Conservation (phyloP, 1,140 invertebrate genomes). For the Condylostylus longicornis region DNA sequence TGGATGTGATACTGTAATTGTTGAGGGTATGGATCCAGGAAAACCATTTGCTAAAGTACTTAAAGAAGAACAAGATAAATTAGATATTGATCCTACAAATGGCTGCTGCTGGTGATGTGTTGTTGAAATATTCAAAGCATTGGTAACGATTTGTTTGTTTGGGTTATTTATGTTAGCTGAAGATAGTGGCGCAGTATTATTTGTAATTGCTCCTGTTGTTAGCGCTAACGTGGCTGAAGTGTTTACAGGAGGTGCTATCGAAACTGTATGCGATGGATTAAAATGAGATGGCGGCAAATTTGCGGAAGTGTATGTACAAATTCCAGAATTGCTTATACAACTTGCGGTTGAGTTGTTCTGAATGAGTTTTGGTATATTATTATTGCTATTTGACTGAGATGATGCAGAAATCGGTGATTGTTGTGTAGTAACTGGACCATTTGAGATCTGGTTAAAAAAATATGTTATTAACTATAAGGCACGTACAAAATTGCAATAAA, state of each 20-base stretch:
- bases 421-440: slow-evolving; percentile 17
- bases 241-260: slow-evolving; percentile 3
- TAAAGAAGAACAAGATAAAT: slow-evolving; percentile 4
- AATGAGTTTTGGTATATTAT: slow-evolving; percentile 6
- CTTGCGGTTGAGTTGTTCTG: no score
- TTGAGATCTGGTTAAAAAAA: slow-evolving; percentile 14
- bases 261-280: slow-evolving; percentile 4
- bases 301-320: slow-evolving; percentile 8
- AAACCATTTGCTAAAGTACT: slow-evolving; percentile 6
- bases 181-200: slow-evolving; percentile 10
- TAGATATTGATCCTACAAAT: background rate
- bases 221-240: slow-evolving; percentile 16
- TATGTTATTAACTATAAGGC: no score
- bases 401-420: slow-evolving; percentile 15
- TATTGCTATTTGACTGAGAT: slow-evolving; percentile 3
- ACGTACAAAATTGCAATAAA: no score
- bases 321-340: slow-evolving; percentile 5
- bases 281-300: slow-evolving; percentile 6
- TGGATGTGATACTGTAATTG: background rate
- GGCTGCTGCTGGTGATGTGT: slow-evolving; percentile 11
- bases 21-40: slow-evolving; percentile 5
- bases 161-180: background rate
- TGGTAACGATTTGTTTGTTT: slow-evolving; percentile 1
- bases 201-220: slow-evolving; percentile 17
- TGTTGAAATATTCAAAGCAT: slow-evolving; percentile 16